Base-by-base conservation (phyloP, 2,797 vertebrate species). In the Tapera naevia region DNA sequence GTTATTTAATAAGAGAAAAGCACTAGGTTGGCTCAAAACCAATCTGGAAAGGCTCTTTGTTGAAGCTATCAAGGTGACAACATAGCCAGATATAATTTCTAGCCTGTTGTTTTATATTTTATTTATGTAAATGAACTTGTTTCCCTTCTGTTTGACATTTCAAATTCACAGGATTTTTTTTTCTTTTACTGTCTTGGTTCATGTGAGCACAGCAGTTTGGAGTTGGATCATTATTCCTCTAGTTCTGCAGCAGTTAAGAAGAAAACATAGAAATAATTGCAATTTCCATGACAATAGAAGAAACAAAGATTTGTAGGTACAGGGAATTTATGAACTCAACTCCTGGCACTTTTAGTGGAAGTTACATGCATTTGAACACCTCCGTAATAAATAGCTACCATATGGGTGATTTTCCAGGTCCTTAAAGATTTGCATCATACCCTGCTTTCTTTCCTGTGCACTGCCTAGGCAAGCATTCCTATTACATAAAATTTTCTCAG, bases 1-100 rank as follows among this genome's bases (percentile, higher is more conserved):
- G 46, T 81, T 88, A 80, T 88, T 93, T 13, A 90, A 33, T n/a
- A n/a, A n/a, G n/a, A n/a, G n/a, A n/a, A n/a, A n/a, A 91, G 41
- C 71, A 90, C 23, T 62, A 65, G 16, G 7, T 41, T 95, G 88
- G 78, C 74, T 74, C 57, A 57, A 87, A 94, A 87, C 43, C 94
- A 74, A 1, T 45, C 46, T 88, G 67, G 76, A 93, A 91, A 61
- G 53, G 30, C 35, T 74, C 33, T 86, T 95, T 85, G 48, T 54
- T 91, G 73, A 84, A 69, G 46, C 91, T 88, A 88, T 58, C 80
- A 72, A 88, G 43, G 70, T 91, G 54, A 71, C 14, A 19, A 54
- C 19, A 41, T 45, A 87, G 27, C 27, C 45, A 80, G 61, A 72
- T 83, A 54, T 14, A 48, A 70, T 69, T 56, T 76, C 56, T 88